These are phyloP conservation scores for Malurus splendens DNA, from an alignment of 2,797 vertebrate species.

Conservation along the genomic window DNA sequence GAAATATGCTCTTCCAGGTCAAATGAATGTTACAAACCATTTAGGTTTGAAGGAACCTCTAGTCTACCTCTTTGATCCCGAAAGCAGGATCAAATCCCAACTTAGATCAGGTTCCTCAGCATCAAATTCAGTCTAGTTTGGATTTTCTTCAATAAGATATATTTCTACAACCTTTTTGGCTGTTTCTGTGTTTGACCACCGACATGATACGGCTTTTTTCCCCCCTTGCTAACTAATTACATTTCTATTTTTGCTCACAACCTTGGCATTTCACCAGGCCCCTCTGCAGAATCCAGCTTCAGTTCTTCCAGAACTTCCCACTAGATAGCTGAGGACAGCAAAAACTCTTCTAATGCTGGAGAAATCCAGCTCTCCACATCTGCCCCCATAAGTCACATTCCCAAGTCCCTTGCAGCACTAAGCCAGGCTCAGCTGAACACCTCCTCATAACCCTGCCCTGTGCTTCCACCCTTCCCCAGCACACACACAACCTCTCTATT, in stretches of 20 bases:
- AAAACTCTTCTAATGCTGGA: background rate
- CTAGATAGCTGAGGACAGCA: background rate
- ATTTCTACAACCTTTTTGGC: background rate
- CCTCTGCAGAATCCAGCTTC: background rate
- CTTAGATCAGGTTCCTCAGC: background rate
- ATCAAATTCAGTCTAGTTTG: background rate
- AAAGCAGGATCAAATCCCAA: background rate
- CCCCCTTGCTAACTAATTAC: background rate
- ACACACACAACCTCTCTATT: slow-evolving; percentile 13
- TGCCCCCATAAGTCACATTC: rapidly evolving
- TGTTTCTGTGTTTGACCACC: background rate
- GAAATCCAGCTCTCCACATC: background rate
- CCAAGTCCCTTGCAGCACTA: background rate
- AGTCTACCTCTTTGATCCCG: background rate
- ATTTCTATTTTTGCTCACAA: background rate
- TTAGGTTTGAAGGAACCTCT: background rate
- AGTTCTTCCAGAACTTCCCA: background rate
- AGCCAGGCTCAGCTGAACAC: rapidly evolving
- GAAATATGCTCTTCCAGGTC: background rate
- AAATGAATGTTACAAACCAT: background rate
- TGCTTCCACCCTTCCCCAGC: background rate
- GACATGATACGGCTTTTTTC: background rate
- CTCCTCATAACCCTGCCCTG: background rate
- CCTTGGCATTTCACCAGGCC: rapidly evolving
- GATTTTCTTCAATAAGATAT: background rate